Base-by-base conservation (phyloP, 2,888 invertebrate genomes). In the Drosophila cognata region DNA sequence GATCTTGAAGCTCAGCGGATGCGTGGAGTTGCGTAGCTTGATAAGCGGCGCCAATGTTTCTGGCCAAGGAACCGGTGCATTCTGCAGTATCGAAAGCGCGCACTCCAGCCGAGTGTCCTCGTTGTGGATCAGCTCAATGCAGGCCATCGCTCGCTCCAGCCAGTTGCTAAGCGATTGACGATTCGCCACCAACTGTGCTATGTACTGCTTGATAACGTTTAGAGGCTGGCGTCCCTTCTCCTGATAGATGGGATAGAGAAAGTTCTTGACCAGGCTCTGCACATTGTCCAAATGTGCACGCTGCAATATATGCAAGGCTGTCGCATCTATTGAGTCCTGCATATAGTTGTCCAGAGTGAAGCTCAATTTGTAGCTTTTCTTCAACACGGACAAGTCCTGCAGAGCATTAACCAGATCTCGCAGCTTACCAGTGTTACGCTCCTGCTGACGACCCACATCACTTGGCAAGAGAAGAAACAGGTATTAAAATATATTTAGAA, bases 31-130 rank as follows among this genome's bases (percentile, higher is more conserved):
- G n/a, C 93, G 90, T 5, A 93, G 67, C 71, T 91, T 91, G 3
- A 92, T 81, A 0, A 93, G 80, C 0, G 93, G 90, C 0, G 82
- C 76, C 1, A 93, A 71, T 1, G 83, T 74, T 0, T 92, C 92
- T 0, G 93, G 91, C 93, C 93, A 93, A 0, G 93, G 93, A 1
- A 93, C 93, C 7, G 93, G 92, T 0, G 93, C 88, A 18, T 90
- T 87, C 84, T 93, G 92, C 6, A 93, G 77, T 13, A 93, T 92
- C 3, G 89, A 78, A 36, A 93, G 72, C 0, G 93, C 91, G 50
- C 91, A 89, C 59, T 91, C 88, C 33, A 93, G 68, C n/a, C 93
- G 93, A 51, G 91, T 92, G 57, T 93, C 92, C 65, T 93, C 93
- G 62, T 92, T 93, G 57, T 93, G 92, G 7, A 93, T 71, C 18